phyloP scores from a whole-genome alignment of 1,140 invertebrate genomes.

The Nautilus pompilius region DNA sequence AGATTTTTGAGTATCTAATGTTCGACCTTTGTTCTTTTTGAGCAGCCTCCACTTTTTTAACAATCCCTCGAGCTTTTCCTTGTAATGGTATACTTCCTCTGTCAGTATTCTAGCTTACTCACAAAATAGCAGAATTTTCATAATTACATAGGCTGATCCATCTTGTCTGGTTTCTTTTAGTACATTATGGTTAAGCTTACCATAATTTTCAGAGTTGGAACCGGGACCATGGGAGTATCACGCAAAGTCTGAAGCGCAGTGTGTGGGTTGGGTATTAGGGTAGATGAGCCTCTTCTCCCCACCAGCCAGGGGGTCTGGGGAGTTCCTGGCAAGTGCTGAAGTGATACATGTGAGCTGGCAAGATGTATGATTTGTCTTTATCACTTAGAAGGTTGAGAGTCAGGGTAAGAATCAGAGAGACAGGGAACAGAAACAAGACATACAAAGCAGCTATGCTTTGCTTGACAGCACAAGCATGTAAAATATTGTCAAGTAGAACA shows the following conservation, averaged over 20 bases:
- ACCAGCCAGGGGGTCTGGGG: neutral
- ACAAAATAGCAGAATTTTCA: too few relatives aligned
- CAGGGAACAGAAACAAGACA: neutral
- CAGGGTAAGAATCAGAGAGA: neutral
- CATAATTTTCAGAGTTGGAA: neutral
- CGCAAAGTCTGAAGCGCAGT: neutral
- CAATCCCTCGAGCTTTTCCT: too few relatives aligned
- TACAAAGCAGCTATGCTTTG: neutral
- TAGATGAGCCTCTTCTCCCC: neutral
- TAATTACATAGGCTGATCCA: too few relatives aligned
- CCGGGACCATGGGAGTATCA: neutral
- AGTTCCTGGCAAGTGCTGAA: neutral
- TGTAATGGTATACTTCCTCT: too few relatives aligned
- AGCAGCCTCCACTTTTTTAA: too few relatives aligned
- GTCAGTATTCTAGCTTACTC: too few relatives aligned
- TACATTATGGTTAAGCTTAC: too few relatives aligned
- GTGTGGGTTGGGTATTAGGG: neutral
- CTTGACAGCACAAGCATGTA: neutral
- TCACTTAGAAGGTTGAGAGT: neutral
- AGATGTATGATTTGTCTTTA: neutral
- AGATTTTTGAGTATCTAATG: too few relatives aligned
- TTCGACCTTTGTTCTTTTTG: too few relatives aligned
- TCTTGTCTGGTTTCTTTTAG: too few relatives aligned
- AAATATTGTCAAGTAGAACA: neutral
- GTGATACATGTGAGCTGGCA: neutral